Base-by-base conservation (phyloP, 2,888 invertebrate genomes). In the Heterodera filipjevi region DNA sequence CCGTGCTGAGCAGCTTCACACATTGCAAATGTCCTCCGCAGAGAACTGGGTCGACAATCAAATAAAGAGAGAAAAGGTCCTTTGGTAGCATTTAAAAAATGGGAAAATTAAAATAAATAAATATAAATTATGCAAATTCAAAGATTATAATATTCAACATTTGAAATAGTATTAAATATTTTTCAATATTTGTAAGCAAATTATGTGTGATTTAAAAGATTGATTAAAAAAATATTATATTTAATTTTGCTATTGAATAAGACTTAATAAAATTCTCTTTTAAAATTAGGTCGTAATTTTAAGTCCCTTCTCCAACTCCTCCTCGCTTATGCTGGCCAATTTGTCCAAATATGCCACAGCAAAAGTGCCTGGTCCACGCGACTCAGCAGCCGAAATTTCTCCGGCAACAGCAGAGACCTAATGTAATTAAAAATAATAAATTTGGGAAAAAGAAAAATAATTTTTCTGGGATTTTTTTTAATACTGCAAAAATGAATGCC, bases 311-410 rank as follows among this genome's bases (percentile, higher is more conserved):
- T 68, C 39, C 12, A 49, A 16, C 1, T 72, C 72, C 6, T 14
- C 32, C 46, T 32, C 39, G 30, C 53, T 39, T n/a, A 72, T 14
- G 30, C 8, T 32, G 30, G 72, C 16, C 46, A 72, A 39, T 46
- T 39, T 35, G 72, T 72, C 72, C 30, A 72, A 53, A 53, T 72
- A 72, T 32, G 72, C 72, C 39, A 72, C 72, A 1, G 72, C 44
- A 46, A 72, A 72, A 44, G 35, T 72, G 46, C 72, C 72, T 3
- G 72, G 72, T n/a, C 72, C 72, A n/a, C 39, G 30, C 39, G 72
- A 30, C 32, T 32, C 72, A 3, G 27, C 72, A 12, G 72, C 72
- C 30, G 72, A 44, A 33, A 72, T 22, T 44, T 72, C 46, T 6
- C 72, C 72, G 14, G 72, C 72, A 3, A 72, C 32, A 14, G 39